A percentile compares a stretch with the other conserved stretches of the same genome.
Conservation (phyloP, 2,888 invertebrate species). For the Oxytorus armatus region DNA sequence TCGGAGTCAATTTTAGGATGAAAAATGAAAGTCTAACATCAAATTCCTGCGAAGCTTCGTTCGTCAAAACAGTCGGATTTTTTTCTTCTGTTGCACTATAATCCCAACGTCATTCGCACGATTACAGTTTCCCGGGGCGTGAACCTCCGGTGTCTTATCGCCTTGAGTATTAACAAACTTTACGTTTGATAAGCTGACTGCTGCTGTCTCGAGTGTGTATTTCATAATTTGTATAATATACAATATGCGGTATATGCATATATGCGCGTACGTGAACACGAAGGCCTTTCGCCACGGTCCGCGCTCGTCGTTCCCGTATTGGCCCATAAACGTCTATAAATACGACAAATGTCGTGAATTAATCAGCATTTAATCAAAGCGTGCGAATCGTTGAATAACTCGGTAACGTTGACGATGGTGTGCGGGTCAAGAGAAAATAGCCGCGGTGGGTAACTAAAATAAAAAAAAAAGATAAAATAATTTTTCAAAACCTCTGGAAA, state of each 20-base stretch:
- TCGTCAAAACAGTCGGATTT: no score
- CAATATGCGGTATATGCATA: not conserved
- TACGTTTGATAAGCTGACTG: no score
- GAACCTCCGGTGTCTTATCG: no score
- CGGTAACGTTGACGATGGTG: not conserved
- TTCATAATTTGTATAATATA: not conserved
- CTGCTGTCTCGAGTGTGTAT: not conserved
- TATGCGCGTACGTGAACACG: not conserved
- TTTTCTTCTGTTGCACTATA: no score
- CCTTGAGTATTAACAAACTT: no score
- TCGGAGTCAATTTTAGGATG: no score
- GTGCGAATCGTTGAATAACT: constrained; percentile 33
- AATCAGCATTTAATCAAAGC: constrained; percentile 62
- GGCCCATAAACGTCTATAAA: constrained; percentile 62
- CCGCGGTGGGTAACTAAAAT: not conserved
- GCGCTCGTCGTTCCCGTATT: constrained; percentile 14
- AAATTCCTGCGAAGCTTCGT: no score
- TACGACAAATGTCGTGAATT: constrained; percentile 57
- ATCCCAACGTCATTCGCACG: no score
- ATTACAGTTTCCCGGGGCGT: no score
- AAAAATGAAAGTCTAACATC: no score
- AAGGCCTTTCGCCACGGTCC: constrained; percentile 32
- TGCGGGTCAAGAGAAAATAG: constrained; percentile 43
- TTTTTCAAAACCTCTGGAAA: constrained; percentile 12
- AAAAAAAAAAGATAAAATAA: not conserved